phyloP scores from a whole-genome alignment of 1,140 invertebrate genomes.

The Diorhabda carinulata region DNA sequence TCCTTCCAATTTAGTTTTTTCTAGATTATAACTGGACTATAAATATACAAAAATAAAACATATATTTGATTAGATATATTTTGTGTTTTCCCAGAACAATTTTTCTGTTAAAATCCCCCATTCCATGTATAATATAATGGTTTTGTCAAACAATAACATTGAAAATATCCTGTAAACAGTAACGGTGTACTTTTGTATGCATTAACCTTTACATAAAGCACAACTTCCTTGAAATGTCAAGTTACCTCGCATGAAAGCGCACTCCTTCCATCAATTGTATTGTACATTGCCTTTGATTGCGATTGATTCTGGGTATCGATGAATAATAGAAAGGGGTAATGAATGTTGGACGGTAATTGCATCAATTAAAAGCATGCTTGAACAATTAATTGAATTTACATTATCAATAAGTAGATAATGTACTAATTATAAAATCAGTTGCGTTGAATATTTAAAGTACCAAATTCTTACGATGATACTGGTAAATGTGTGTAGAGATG shows the following conservation, averaged over 20 bases:
- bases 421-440: too few relatives aligned
- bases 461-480: too few relatives aligned
- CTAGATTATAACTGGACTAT: too few relatives aligned
- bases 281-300: background rate
- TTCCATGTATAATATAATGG: too few relatives aligned
- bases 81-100: too few relatives aligned
- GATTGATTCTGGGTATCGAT: conserved; percentile 4
- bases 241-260: background rate
- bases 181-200: background rate
- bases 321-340: conserved; percentile 7
- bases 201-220: background rate
- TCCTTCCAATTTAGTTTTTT: too few relatives aligned
- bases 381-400: background rate
- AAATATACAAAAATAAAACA: too few relatives aligned
- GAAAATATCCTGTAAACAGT: background rate
- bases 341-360: conserved; percentile 11
- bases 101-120: too few relatives aligned
- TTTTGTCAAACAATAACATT: background rate
- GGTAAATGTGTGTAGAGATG: too few relatives aligned
- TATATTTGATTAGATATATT: too few relatives aligned
- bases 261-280: background rate
- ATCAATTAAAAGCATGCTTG: conserved; percentile 3
- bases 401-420: too few relatives aligned
- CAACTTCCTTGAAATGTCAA: conserved; percentile 5
- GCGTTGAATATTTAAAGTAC: too few relatives aligned